Percentiles rank a stretch among this genome's conserved stretches.
phyloP scores from a whole-genome alignment of 2,113 vertebrate genomes.

The Athene noctua region DNA sequence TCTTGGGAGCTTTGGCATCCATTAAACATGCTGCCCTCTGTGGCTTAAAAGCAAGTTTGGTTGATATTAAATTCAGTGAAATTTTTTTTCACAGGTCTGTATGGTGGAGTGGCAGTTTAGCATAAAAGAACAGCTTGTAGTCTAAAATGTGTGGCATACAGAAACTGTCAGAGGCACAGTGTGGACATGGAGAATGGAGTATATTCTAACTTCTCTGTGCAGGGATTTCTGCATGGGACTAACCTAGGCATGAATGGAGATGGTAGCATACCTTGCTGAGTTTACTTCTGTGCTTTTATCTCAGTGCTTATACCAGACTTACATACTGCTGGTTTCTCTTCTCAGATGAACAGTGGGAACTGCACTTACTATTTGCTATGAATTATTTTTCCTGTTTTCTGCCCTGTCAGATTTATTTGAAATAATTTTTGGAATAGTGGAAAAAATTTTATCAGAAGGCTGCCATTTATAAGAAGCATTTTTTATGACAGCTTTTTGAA shows the following conservation, averaged over 20 bases:
- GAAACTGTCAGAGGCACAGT: not conserved
- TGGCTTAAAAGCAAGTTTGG: not conserved
- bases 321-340: not conserved
- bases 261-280: not conserved
- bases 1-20: not conserved
- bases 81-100: no score
- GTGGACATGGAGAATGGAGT: not conserved
- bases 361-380: not conserved
- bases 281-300: not conserved
- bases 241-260: not conserved
- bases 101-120: not conserved
- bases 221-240: not conserved
- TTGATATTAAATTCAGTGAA: not conserved
- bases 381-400: conserved; percentile 17
- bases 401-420: conserved; percentile 28
- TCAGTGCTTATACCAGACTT: not conserved
- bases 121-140: not conserved
- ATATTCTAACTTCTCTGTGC: not conserved
- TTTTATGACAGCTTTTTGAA: not conserved
- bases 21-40: not conserved
- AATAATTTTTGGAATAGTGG: not conserved
- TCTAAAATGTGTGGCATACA: not conserved
- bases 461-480: not conserved
- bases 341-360: conserved; percentile 17
- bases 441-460: not conserved